phyloP scores from a whole-genome alignment of 2,888 invertebrate genomes.

The Eilema caniola region DNA sequence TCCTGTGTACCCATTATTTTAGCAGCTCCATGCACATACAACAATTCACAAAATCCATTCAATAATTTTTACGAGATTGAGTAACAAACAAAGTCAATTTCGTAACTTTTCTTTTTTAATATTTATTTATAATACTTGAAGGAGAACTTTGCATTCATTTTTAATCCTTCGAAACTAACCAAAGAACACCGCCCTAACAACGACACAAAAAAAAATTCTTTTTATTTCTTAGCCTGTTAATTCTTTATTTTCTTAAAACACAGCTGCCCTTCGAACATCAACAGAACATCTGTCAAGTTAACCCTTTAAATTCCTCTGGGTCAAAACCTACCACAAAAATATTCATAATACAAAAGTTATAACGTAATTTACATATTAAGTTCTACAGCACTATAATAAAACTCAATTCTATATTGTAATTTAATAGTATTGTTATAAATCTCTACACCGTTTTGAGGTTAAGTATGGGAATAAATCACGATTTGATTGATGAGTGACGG shows the following conservation, averaged over 20 bases:
- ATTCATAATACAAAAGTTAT: slow-evolving; percentile 13
- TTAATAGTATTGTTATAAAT: slow-evolving; percentile 43
- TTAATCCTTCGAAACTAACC: neutral
- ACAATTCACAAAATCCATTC: no score
- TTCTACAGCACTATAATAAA: slow-evolving; percentile 23
- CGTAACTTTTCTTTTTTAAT: no score
- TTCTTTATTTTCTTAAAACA: slow-evolving; percentile 8
- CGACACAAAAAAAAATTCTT: neutral
- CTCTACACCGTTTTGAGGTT: slow-evolving; percentile 32
- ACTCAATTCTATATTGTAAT: slow-evolving; percentile 30
- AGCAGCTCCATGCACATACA: no score
- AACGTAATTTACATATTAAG: slow-evolving; percentile 34
- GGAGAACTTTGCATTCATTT: no score
- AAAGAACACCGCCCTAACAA: slow-evolving; percentile 3
- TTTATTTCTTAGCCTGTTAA: slow-evolving; percentile 9
- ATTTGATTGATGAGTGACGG: slow-evolving; percentile 41
- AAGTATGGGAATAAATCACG: slow-evolving; percentile 42
- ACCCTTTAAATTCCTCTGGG: slow-evolving; percentile 20
- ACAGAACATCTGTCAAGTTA: slow-evolving; percentile 22
- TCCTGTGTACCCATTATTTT: no score
- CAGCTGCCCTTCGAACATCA: slow-evolving; percentile 13
- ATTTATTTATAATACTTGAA: no score
- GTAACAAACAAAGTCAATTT: no score
- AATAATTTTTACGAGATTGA: no score
- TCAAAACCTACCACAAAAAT: slow-evolving; percentile 24